Conservation (phyloP, 2,888 invertebrate genomes). For the Rotaria macrura region DNA sequence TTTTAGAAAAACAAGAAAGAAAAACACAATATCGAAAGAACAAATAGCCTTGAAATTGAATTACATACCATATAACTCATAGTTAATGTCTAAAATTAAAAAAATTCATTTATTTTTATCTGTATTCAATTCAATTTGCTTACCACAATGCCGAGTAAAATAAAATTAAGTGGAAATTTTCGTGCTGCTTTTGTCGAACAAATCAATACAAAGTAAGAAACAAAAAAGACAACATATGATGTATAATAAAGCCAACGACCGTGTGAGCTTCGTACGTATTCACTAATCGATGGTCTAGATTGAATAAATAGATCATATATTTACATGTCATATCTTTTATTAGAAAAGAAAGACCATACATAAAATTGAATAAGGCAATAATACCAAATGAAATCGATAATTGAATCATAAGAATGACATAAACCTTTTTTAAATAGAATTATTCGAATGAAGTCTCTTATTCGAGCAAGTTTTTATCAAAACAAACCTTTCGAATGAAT, state of each 20-base stretch:
- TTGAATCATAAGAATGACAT: no score
- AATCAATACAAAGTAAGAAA: neutral
- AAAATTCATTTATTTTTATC: neutral
- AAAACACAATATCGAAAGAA: constrained; percentile 34
- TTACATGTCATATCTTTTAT: no score
- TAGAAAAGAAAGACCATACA: no score
- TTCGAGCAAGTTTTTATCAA: no score
- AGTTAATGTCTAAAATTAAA: constrained; percentile 23
- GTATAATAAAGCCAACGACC: constrained; percentile 15
- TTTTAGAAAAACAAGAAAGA: no score
- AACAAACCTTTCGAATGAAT: no score
- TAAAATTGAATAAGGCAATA: no score
- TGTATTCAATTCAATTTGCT: neutral
- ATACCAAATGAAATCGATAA: no score
- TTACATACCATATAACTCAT: constrained; percentile 29
- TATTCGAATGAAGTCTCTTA: no score
- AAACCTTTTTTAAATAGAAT: no score
- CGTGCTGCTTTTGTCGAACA: neutral
- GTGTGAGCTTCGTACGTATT: neutral
- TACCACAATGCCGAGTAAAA: constrained; percentile 24
- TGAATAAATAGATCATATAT: no score
- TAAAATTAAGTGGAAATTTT: constrained; percentile 25
- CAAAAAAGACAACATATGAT: constrained; percentile 18
- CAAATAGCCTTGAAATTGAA: neutral
- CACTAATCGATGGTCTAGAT: constrained; percentile 13